Evolutionary conservation across 2,888 invertebrate genomes (phyloP), one percentile per base, ranked within the genome.

Genomic region (Choristoneura rosaceana): DNA sequence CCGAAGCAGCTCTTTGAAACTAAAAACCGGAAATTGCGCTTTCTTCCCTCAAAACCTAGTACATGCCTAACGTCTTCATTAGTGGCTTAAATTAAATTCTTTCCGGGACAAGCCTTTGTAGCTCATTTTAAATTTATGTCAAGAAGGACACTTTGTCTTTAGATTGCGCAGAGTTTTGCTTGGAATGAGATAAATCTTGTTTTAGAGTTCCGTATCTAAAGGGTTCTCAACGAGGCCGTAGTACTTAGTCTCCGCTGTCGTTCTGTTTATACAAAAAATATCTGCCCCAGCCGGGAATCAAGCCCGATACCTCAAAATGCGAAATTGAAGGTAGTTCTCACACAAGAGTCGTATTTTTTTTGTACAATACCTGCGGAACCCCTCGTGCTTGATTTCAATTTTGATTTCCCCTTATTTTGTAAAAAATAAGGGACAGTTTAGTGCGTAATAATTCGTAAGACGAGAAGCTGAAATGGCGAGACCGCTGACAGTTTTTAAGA

Each of bases 11-110:
- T 89, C 92, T 93, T 93, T 93, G 92, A 91, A 93, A 92, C 92
- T 93, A 93, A 92, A 93, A 93, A 93, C 91, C 93, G 93, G 93
- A 93, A 92, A 93, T 93, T 92, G 89, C 91, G 83, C 87, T 85
- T 86, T 87, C 87, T 88, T 90, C 84, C 87, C 81, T 85, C 58
- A 71, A 65, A 50, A 55, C 74, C 69, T 74, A 73, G 76, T 62
- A 67, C 58, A 73, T 59, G 52, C 63, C 64, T 73, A 84, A 84
- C 86, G 80, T 89, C 90, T 91, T 91, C 91, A 90, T 91, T 92
- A 92, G 90, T 80, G 89, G 86, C 84, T 85, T 84, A 87, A 90
- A 89, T 92, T 91, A 91, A 90, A 69, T 73, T 73, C 73, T 73
- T 73, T 69, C 50, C 63, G 25, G 55, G 52, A 55, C 71, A 55